Conservation (phyloP, 2,797 vertebrate genomes). For the Falco biarmicus region DNA sequence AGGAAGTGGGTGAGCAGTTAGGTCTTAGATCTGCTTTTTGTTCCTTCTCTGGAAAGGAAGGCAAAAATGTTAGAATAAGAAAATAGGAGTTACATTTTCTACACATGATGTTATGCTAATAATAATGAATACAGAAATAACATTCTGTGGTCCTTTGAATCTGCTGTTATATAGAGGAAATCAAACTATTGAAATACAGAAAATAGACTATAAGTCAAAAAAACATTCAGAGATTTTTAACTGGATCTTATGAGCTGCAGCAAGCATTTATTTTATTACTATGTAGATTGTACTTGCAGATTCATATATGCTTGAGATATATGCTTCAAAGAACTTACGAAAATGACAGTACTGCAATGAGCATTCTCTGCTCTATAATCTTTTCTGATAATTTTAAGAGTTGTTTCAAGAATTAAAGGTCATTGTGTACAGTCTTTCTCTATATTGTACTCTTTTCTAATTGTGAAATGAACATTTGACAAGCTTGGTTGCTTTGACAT, state of each 20-base stretch:
- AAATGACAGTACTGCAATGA: background rate
- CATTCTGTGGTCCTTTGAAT: background rate
- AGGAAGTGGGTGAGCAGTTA: background rate
- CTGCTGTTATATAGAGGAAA: background rate
- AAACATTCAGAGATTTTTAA: background rate
- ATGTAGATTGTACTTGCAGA: background rate
- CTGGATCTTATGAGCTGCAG: background rate
- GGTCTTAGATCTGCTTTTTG: background rate
- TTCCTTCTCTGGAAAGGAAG: background rate
- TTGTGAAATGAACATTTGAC: background rate
- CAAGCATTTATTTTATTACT: background rate
- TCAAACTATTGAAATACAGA: background rate
- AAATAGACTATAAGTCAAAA: background rate
- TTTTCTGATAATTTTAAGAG: background rate
- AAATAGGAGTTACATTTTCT: background rate
- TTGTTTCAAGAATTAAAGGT: background rate
- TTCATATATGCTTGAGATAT: background rate
- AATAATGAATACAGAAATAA: background rate
- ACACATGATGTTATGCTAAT: background rate
- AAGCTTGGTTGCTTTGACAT: background rate
- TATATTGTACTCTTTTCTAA: background rate
- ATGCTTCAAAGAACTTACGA: background rate
- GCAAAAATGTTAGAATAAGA: background rate
- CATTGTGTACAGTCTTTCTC: background rate
- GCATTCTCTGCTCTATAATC: background rate